Percentiles rank a stretch among this genome's conserved stretches.
Evolutionary conservation across 1,140 invertebrate species (phyloP).

Genomic region (Leptinotarsa undecemlineata): DNA sequence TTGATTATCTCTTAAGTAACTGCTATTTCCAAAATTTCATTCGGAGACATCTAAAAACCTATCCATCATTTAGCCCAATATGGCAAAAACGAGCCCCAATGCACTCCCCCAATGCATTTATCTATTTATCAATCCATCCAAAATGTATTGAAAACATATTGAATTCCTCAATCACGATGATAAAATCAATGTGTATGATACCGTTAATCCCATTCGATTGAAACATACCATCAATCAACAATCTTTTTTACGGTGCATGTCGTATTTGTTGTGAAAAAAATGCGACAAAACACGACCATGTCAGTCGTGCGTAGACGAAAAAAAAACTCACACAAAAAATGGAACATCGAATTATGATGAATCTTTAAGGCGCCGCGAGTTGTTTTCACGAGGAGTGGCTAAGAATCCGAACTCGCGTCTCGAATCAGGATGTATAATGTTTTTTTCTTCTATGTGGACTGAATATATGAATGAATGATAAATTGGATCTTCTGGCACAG

Average conservation of each 20-base stretch:
- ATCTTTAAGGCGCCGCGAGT: background rate
- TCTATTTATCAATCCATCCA: too few relatives aligned
- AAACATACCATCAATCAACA: background rate
- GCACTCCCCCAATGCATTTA: too few relatives aligned
- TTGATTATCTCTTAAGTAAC: too few relatives aligned
- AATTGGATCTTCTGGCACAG: too few relatives aligned
- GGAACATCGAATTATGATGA: background rate
- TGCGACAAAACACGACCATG: background rate
- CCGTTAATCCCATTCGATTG: background rate
- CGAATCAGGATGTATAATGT: too few relatives aligned
- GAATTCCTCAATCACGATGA: background rate
- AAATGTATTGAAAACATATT: too few relatives aligned
- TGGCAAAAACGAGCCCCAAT: too few relatives aligned
- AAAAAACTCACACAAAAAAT: background rate
- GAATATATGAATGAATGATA: too few relatives aligned
- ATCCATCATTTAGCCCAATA: too few relatives aligned
- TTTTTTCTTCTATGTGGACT: too few relatives aligned
- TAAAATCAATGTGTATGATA: background rate
- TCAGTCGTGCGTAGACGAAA: background rate
- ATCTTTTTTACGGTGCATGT: background rate
- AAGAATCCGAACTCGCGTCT: background rate
- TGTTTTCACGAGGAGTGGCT: background rate
- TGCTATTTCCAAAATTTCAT: too few relatives aligned
- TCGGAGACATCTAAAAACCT: too few relatives aligned
- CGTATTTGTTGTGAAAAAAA: background rate